Conservation (phyloP, 2,888 invertebrate species). For the Stenurella melanura region DNA sequence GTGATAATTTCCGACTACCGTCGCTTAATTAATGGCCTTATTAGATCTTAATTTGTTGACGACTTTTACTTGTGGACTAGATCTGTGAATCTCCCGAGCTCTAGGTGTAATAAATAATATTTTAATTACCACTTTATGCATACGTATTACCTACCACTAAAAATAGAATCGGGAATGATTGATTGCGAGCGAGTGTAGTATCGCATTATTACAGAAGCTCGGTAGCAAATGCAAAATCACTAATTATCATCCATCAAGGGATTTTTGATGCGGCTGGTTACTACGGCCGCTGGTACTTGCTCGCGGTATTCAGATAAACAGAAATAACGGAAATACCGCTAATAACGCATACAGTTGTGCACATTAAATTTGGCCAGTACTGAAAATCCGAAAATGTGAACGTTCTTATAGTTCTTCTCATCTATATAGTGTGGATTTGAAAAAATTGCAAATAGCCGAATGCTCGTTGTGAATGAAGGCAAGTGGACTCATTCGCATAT, state of each 20-base stretch:
- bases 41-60: slow-evolving; percentile 10
- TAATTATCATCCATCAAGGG: slow-evolving; percentile 18
- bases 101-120: not conserved
- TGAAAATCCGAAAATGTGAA: too few species aligned
- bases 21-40: slow-evolving; percentile 33
- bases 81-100: not conserved
- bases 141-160: not conserved
- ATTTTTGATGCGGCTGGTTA: not conserved
- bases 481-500: too few species aligned
- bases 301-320: too few species aligned
- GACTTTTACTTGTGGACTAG: not conserved
- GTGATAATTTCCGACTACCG: slow-evolving; percentile 29
- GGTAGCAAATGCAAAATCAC: slow-evolving; percentile 13
- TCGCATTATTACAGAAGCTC: not conserved
- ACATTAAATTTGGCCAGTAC: too few species aligned
- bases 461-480: too few species aligned
- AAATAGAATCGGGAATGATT: not conserved
- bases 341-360: too few species aligned
- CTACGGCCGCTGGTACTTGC: not conserved
- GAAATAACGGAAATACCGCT: too few species aligned
- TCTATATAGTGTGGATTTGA: too few species aligned
- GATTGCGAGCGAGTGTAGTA: not conserved
- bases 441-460: too few species aligned
- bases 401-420: too few species aligned
- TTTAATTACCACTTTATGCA: not conserved